Evolutionary conservation across 2,113 vertebrate genomes (phyloP), one percentile per base, ranked within the genome.

Genomic region (Esox niger): DNA sequence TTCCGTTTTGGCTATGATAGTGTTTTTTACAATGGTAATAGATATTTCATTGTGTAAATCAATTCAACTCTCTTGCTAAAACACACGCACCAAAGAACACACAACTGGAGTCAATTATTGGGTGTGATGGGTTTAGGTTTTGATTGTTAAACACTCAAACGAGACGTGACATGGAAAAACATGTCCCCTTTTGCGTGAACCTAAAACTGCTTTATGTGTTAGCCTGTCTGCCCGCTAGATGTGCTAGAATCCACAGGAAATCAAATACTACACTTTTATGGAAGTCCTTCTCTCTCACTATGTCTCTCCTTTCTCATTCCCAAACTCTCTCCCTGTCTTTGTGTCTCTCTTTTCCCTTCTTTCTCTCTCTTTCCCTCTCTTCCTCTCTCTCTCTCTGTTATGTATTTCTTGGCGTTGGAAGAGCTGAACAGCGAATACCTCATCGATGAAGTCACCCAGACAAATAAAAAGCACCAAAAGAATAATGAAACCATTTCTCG

Each of bases 381-480:
- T 67, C 32, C 47, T 2, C 13, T 49, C 35, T 57, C 32, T 54
- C 29, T 47, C 70, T 68, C 73, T 82, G 76, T 80, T 87, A 74
- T 85, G 79, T 80, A 84, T 88, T 88, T 84, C 56, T 87, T 91
- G 88, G 86, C 87, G 64, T 20, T 31, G 25, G 56, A 70, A 57
- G 62, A 72, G 76, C 74, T 75, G 62, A 87, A 59, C 75, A 76
- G 69, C 78, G 76, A 86, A 91, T 90, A 83, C 77, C 78, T 83
- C 10, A 67, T 65, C 70, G 63, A 70, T 84, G 57, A 1, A 70
- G 79, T 88, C 87, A 90, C 74, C 68, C 67, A 62, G 77, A 77
- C 68, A 80, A 80, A 84, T 76, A 78, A 83, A 86, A 82, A 70
- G 54, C 59, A 73, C 66, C 66, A 78, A 66, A 79, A 71, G 62